Conservation (phyloP, 2,797 vertebrate genomes). For the Nyctibius grandis region DNA sequence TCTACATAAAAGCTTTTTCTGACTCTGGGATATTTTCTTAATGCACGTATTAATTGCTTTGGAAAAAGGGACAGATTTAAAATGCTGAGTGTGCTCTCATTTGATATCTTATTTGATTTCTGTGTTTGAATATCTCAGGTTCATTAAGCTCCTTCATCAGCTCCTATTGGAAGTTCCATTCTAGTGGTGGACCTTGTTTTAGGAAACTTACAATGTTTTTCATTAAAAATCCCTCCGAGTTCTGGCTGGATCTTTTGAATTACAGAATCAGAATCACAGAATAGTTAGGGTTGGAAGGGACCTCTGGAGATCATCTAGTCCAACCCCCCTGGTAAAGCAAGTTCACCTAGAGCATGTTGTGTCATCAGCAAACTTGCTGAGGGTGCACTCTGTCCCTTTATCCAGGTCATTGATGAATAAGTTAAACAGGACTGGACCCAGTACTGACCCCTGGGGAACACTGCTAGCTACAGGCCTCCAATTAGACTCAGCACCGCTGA, state of each 20-base stretch:
- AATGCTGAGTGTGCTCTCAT: background rate
- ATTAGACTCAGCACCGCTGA: too few species aligned
- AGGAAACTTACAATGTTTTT: background rate
- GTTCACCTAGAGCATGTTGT: too few species aligned
- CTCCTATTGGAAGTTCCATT: background rate
- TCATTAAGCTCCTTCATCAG: background rate
- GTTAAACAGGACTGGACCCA: too few species aligned
- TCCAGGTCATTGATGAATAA: too few species aligned
- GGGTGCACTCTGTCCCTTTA: too few species aligned
- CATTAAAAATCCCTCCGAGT: background rate
- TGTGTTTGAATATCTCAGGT: background rate
- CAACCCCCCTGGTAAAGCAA: too few species aligned
- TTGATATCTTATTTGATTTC: background rate
- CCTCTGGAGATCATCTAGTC: too few species aligned
- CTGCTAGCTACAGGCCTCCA: too few species aligned
- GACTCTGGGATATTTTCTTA: background rate
- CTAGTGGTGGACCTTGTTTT: background rate
- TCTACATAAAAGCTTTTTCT: background rate
- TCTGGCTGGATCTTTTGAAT: background rate
- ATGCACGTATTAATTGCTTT: background rate
- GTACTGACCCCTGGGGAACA: too few species aligned
- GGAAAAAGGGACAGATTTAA: background rate
- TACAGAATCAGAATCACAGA: too few species aligned
- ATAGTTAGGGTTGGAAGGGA: too few species aligned
- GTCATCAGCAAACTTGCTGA: too few species aligned